Evolutionary conservation across 1,140 invertebrate genomes (phyloP).

Genomic region (Macrostomum lignano): DNA sequence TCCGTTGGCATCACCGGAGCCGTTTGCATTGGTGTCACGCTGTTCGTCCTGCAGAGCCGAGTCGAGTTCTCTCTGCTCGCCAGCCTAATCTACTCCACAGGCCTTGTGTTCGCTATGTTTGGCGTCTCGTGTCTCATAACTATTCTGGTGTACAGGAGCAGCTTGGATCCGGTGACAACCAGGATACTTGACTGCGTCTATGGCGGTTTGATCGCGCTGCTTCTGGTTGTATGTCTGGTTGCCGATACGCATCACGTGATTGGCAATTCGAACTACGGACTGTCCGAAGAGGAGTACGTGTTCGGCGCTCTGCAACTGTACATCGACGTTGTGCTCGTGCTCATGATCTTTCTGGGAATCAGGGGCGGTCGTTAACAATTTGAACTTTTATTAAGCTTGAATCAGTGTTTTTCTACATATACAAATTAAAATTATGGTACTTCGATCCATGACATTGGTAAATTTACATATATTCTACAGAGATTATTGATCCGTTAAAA

Average conservation of each 20-base stretch:
- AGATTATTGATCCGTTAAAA: no score
- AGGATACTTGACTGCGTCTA: no score
- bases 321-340: slow-evolving; percentile 37
- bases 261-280: slow-evolving; percentile 35
- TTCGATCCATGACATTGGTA: no score
- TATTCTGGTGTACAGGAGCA: no score
- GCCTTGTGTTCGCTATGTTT: slow-evolving; percentile 30
- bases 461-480: no score
- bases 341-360: slow-evolving; percentile 34
- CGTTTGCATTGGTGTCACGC: slow-evolving; percentile 29
- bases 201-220: no score
- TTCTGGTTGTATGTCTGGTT: slow-evolving; percentile 19
- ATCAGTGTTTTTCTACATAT: no score
- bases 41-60: slow-evolving; percentile 34
- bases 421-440: no score
- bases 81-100: slow-evolving; percentile 29
- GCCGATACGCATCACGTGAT: slow-evolving; percentile 40
- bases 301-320: slow-evolving; percentile 36
- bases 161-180: no score
- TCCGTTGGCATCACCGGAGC: slow-evolving; percentile 31
- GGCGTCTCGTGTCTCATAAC: slow-evolving; percentile 26
- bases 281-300: slow-evolving; percentile 37
- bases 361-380: no score
- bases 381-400: no score
- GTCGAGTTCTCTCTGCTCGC: slow-evolving; percentile 34